Evolutionary conservation across 2,797 vertebrate genomes (phyloP).

Genomic region (Cottoperca gobio): DNA sequence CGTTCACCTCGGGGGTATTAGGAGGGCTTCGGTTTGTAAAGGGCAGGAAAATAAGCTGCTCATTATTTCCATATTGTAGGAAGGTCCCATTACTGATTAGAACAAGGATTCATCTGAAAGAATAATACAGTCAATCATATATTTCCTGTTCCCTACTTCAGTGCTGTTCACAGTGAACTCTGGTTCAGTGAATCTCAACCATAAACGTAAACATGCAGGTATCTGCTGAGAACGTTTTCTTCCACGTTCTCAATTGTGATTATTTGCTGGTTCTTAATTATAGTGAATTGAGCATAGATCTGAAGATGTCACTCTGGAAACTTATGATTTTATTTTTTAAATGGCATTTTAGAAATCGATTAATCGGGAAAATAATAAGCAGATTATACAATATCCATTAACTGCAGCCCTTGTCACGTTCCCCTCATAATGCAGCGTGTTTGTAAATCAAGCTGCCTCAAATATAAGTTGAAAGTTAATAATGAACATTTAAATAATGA

Average conservation of each 20-base stretch:
- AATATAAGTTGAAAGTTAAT: background rate
- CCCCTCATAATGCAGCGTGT: background rate
- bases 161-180: background rate
- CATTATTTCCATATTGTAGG: no score
- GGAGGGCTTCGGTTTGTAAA: background rate
- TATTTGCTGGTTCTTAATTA: background rate
- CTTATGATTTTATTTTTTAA: no score
- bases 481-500: background rate
- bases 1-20: accelerated
- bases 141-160: background rate
- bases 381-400: background rate
- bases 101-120: no score
- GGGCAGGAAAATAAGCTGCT: no score
- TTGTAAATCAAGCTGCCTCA: background rate
- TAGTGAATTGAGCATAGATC: background rate
- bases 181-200: background rate
- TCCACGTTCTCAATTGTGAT: no score
- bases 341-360: no score
- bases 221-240: no score
- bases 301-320: background rate
- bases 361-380: background rate
- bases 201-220: no score
- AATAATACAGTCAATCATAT: no score
- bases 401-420: background rate
- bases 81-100: no score